Evolutionary conservation across 2,113 vertebrate species (phyloP), one percentile per base, ranked within the genome.

Genomic region (Sylvicapra grimmia): DNA sequence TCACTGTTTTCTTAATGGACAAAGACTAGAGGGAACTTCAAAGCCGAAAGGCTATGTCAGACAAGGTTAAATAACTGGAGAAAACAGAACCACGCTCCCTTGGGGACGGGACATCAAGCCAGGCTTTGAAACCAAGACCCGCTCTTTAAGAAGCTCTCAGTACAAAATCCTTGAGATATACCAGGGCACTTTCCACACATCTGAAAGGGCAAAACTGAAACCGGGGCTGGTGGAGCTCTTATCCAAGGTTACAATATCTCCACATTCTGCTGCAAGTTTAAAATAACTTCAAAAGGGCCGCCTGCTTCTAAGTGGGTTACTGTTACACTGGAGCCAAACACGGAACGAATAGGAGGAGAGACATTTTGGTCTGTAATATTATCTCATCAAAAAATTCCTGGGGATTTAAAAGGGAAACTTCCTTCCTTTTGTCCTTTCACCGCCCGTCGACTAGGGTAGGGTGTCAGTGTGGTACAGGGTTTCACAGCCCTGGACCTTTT

Each of bases 281-380:
- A 98, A 99, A 98, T 97, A 98, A 97, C 98, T 98, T 98, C 98
- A 98, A 97, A 98, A 98, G 97, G 95, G 89, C 96, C 1, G n/a
- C 95, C 82, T 56, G 59, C 98, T 97, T 98, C 98, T 98, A 98
- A 97, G 98, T 95, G 97, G 97, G 97, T 98, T 98, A 98, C 96
- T 98, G 97, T 98, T 98, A 98, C 98, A 98, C 40, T 94, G 92
- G 58, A 98, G 97, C 95, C 96, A 98, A 96, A 94, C 94, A 89
- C 93, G 49, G 86, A 94, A 97, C 92, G 90, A 96, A 84, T 25
- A 96, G 87, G 88, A 93, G 97, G 97, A 90, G 49, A 95, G 96
- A 97, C 80, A 92, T 97, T 98, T 97, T 88, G 93, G 54, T 97
- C 91, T 63, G 98, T 98, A 99, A 99, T 97, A 97, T 86, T 94